Evolutionary conservation across 2,888 invertebrate genomes (phyloP).

Genomic region (Autographa pulchrina): DNA sequence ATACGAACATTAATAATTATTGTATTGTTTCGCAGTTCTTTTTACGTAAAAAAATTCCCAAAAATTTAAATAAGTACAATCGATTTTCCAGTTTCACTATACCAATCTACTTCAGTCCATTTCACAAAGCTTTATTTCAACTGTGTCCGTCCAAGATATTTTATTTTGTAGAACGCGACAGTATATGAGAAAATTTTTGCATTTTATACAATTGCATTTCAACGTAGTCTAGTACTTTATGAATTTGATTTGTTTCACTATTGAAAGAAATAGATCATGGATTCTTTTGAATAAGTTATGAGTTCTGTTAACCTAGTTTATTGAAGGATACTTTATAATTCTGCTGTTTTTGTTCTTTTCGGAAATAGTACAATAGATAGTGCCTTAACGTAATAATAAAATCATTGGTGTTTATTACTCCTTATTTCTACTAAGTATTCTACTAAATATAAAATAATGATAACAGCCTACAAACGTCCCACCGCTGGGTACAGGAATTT

Average conservation of each 20-base stretch:
- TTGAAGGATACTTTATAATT: not conserved
- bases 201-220: conserved; percentile 48
- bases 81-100: conserved; percentile 21
- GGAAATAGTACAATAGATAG: too few relatives aligned
- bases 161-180: conserved; percentile 17
- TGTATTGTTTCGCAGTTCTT: too few relatives aligned
- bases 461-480: too few relatives aligned
- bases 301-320: not conserved
- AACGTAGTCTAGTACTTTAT: conserved; percentile 30
- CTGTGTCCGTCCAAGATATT: conserved; percentile 46
- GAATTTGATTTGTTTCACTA: conserved; percentile 31
- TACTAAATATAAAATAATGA: too few relatives aligned
- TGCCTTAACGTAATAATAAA: too few relatives aligned
- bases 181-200: conserved; percentile 42
- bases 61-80: conserved; percentile 1
- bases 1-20: too few relatives aligned
- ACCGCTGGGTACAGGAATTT: too few relatives aligned
- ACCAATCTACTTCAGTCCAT: conserved; percentile 37
- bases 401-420: too few relatives aligned
- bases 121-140: conserved; percentile 44
- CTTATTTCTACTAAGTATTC: too few relatives aligned
- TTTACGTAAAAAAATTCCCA: too few relatives aligned
- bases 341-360: not conserved
- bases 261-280: conserved; percentile 9
- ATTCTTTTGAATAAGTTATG: not conserved